Evolutionary conservation across 2,113 vertebrate genomes (phyloP).

Genomic region (Xiphophorus maculatus): DNA sequence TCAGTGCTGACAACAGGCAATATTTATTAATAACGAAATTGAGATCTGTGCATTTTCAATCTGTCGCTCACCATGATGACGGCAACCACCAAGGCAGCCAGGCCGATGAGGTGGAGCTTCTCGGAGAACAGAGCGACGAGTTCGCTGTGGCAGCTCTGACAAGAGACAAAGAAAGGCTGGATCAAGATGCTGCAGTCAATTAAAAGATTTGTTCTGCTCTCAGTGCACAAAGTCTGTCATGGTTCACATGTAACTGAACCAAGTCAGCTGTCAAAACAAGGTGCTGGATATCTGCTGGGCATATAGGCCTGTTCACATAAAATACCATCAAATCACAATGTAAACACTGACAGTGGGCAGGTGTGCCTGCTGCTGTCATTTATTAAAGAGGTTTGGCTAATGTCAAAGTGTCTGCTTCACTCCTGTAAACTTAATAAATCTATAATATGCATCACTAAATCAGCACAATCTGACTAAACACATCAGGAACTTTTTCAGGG

Average conservation of each 20-base stretch:
- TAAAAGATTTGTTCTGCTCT: background rate
- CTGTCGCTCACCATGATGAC: conserved; percentile 91
- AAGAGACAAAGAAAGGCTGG: conserved; percentile 20
- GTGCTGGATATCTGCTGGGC: conserved; percentile 4
- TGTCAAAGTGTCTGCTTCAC: background rate
- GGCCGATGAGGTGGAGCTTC: conserved; percentile 92
- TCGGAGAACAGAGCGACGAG: conserved; percentile 89
- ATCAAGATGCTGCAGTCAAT: background rate
- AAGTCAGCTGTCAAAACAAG: conserved; percentile 12
- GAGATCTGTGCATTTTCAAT: background rate
- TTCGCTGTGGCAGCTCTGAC: conserved; percentile 84
- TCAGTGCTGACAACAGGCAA: background rate
- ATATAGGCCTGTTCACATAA: conserved; percentile 14
- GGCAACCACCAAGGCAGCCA: conserved; percentile 89
- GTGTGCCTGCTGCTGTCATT: background rate
- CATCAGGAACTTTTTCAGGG: background rate
- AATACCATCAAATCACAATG: background rate
- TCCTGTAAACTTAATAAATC: background rate
- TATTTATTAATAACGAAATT: background rate
- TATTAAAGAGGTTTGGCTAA: background rate
- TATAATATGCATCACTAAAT: background rate
- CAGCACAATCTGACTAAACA: background rate
- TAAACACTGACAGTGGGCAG: background rate
- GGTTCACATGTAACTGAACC: background rate
- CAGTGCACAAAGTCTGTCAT: background rate